Percentiles rank a stretch among this genome's conserved stretches.
Evolutionary conservation across 2,113 vertebrate genomes (phyloP).

Genomic region (Montifringilla adamsi): DNA sequence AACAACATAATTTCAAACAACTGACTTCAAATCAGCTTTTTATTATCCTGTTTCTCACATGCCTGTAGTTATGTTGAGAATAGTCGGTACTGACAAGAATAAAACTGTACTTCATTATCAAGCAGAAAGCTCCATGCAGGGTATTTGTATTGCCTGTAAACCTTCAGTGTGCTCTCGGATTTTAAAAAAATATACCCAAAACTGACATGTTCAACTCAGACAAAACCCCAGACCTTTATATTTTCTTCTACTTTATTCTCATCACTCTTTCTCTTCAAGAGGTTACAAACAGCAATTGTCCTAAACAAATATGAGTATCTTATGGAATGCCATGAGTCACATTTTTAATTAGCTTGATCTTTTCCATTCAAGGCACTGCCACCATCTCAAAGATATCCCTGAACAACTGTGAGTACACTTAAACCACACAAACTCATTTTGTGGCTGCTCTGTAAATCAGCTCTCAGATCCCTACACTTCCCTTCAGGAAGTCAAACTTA

Average conservation of each 20-base stretch:
- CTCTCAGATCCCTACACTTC: neutral
- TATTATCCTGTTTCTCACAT: neutral
- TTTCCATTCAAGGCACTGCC: neutral
- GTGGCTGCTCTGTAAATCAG: neutral
- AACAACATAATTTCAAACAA: neutral
- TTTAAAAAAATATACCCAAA: neutral
- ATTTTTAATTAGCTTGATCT: neutral
- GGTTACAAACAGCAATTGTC: neutral
- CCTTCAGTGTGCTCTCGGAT: neutral
- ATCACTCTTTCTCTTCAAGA: neutral
- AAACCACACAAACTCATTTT: neutral
- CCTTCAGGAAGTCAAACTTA: constrained; percentile 13
- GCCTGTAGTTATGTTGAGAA: neutral
- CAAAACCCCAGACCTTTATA: neutral
- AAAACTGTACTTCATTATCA: neutral
- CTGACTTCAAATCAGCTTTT: neutral
- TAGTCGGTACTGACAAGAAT: neutral
- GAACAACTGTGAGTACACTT: neutral
- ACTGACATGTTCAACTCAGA: neutral
- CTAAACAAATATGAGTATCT: neutral
- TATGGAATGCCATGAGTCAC: neutral
- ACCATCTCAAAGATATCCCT: neutral
- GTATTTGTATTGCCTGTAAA: neutral
- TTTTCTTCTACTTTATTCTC: neutral
- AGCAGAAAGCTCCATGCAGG: neutral